phyloP scores from a whole-genome alignment of 2,113 vertebrate genomes.

The Columba livia region DNA sequence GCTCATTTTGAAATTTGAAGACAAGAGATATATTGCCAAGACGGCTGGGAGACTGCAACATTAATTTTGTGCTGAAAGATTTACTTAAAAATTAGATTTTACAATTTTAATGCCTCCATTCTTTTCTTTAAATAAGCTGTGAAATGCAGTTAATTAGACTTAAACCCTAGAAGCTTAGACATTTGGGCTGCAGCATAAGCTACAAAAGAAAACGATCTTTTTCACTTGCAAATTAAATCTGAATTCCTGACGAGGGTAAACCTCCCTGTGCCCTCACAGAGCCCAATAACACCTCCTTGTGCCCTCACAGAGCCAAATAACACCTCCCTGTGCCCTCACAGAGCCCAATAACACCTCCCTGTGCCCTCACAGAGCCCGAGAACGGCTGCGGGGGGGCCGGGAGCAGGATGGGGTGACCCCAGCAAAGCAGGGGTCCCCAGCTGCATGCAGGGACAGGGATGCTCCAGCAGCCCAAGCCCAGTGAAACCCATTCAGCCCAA shows the following conservation, averaged over 20 bases:
- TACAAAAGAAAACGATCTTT: constrained; percentile 79
- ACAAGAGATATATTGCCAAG: constrained; percentile 82
- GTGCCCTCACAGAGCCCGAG: background rate
- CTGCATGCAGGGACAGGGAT: background rate
- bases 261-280: background rate
- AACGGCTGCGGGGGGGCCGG: background rate
- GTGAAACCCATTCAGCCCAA: too few relatives aligned
- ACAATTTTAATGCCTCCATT: constrained; percentile 84
- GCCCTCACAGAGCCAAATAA: too few relatives aligned
- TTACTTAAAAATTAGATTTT: constrained; percentile 86
- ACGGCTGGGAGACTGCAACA: constrained; percentile 77
- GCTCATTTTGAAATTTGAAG: constrained; percentile 84
- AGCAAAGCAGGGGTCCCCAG: background rate
- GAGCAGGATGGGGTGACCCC: rapidly evolving
- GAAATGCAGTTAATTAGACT: constrained; percentile 84
- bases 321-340: background rate
- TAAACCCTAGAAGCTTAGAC: constrained; percentile 81
- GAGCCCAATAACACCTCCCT: background rate
- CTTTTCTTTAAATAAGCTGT: constrained; percentile 85
- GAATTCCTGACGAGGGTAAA: constrained; percentile 72
- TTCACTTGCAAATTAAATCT: constrained; percentile 83
- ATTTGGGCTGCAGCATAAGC: constrained; percentile 79
- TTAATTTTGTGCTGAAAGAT: constrained; percentile 84
- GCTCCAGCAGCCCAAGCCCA: too few relatives aligned
- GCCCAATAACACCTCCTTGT: too few relatives aligned